Conservation (phyloP, 2,113 vertebrate genomes). For the Hiodon alosoides region DNA sequence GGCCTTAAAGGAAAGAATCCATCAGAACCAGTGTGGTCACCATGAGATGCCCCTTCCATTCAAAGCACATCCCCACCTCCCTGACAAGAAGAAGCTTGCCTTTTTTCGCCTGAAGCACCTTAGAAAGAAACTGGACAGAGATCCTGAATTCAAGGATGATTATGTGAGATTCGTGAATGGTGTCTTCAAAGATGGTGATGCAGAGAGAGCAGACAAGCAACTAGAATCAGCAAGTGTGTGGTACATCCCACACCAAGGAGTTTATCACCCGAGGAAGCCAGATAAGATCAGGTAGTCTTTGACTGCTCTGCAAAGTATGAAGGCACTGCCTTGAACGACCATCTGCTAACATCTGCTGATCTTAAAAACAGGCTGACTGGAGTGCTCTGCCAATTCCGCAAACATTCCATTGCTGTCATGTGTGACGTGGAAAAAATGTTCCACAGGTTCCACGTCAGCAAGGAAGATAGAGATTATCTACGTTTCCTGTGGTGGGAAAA, state of each 20-base stretch:
- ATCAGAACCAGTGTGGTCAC: conserved; percentile 5
- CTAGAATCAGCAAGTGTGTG: background rate
- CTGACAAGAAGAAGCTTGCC: conserved; percentile 12
- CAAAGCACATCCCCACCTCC: conserved; percentile 8
- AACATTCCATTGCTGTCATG: background rate
- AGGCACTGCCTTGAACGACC: conserved; percentile 15
- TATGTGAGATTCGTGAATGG: background rate
- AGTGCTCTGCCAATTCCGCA: conserved; percentile 14
- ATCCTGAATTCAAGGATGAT: background rate
- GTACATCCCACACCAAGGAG: background rate
- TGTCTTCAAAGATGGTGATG: conserved; percentile 7
- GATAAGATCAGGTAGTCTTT: background rate
- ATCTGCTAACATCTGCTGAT: conserved; percentile 13
- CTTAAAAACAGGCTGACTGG: conserved; percentile 10
- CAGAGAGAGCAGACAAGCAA: background rate
- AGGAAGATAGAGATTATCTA: too few relatives aligned
- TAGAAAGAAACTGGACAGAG: background rate
- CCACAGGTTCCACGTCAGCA: too few relatives aligned
- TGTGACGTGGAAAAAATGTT: conserved; percentile 21
- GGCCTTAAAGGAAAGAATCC: background rate
- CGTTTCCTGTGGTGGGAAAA: too few relatives aligned
- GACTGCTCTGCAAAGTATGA: conserved; percentile 9
- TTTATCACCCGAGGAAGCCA: background rate
- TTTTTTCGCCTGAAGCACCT: background rate
- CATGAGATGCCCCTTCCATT: conserved; percentile 23